Conservation (phyloP, 2,888 invertebrate species). For the Drosophila atripex region DNA sequence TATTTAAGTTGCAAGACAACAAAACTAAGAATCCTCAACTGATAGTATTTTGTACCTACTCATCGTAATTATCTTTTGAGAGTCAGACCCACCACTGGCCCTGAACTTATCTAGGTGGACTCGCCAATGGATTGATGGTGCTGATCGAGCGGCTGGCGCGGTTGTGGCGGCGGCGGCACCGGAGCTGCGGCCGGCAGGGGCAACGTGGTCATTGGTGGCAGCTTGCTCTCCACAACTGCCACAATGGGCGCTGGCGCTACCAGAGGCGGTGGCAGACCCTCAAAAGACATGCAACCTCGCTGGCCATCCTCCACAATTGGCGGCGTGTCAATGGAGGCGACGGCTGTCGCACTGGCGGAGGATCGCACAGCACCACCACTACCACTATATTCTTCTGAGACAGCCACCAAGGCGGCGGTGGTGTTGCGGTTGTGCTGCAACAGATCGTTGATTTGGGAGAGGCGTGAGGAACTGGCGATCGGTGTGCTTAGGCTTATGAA, state of each 20-base stretch:
- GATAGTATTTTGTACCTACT: background rate
- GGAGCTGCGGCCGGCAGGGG: constrained; percentile 18
- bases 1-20: background rate
- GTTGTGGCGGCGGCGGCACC: constrained; percentile 47
- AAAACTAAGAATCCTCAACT: background rate
- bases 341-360: constrained; percentile 27
- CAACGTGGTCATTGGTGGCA: constrained; percentile 29
- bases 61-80: background rate
- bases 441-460: constrained; percentile 83
- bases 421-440: constrained; percentile 82
- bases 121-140: constrained; percentile 30
- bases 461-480: constrained; percentile 79
- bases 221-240: constrained; percentile 49
- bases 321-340: constrained; percentile 70
- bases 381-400: constrained; percentile 63
- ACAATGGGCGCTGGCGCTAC: constrained; percentile 65
- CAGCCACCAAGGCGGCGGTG: constrained; percentile 78
- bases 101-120: constrained; percentile 18
- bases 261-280: constrained; percentile 64
- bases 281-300: constrained; percentile 65
- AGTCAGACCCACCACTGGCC: constrained; percentile 1
- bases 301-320: constrained; percentile 70
- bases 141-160: constrained; percentile 62
- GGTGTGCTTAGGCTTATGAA: constrained; percentile 79
- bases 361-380: constrained; percentile 15